These are phyloP conservation scores for Hetaerina titia DNA, from an alignment of 2,888 invertebrate genomes.

Conservation along the genomic window DNA sequence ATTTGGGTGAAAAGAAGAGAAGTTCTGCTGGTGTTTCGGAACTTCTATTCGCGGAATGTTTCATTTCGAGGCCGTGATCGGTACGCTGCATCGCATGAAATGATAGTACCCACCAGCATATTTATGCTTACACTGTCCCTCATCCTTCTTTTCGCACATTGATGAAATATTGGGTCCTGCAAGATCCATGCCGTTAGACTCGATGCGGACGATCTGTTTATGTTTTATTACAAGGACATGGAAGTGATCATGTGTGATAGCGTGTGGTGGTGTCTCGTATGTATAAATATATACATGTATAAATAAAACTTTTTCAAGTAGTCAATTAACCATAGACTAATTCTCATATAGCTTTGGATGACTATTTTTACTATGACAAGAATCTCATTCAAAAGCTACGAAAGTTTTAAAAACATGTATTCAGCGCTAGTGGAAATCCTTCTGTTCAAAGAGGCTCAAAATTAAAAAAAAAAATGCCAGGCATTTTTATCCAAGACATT, in stretches of 20 bases:
- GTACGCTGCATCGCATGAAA: not conserved
- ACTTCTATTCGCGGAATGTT: not conserved
- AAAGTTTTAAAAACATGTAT: slow-evolving; percentile 46
- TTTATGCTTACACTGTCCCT: not conserved
- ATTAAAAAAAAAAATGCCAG: slow-evolving; percentile 29
- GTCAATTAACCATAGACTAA: slow-evolving; percentile 66
- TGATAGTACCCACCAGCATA: not conserved
- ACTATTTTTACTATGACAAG: slow-evolving; percentile 60
- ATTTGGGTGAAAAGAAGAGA: not conserved
- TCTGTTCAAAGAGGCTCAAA: slow-evolving; percentile 50
- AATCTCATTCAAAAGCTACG: slow-evolving; percentile 65
- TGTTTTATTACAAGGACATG: slow-evolving; percentile 15
- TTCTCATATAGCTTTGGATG: slow-evolving; percentile 65
- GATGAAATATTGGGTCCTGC: not conserved
- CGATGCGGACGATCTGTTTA: not conserved
- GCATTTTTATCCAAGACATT: slow-evolving; percentile 52
- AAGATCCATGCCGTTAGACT: not conserved
- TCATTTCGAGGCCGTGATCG: not conserved
- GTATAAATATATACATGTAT: slow-evolving; percentile 52
- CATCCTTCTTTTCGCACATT: not conserved
- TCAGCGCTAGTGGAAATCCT: slow-evolving; percentile 57
- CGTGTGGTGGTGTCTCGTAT: slow-evolving; percentile 51
- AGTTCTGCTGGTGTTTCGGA: not conserved
- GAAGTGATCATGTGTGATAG: slow-evolving; percentile 64
- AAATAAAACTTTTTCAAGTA: slow-evolving; percentile 44